phyloP scores from a whole-genome alignment of 2,113 vertebrate genomes.

The Hyperopisus bebe region DNA sequence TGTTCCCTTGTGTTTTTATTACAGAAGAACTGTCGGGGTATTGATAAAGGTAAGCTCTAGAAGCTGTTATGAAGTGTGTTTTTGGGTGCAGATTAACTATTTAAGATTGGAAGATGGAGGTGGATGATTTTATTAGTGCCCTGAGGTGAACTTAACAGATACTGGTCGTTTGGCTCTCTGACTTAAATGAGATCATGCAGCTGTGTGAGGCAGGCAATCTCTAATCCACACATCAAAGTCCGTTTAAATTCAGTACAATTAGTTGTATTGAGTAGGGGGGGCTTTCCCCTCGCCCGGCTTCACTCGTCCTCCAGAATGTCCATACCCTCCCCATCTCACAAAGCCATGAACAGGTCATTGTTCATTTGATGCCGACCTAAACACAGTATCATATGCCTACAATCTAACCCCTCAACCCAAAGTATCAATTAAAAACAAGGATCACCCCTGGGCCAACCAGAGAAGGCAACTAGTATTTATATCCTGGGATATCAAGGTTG shows the following conservation, averaged over 20 bases:
- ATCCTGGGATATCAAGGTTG: background rate
- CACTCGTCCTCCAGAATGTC: background rate
- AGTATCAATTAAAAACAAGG: background rate
- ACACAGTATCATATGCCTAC: background rate
- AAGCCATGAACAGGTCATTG: background rate
- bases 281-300: background rate
- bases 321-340: background rate
- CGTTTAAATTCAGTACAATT: background rate
- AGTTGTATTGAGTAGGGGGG: background rate
- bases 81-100: background rate
- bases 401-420: background rate
- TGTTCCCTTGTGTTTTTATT: background rate
- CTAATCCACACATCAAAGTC: background rate
- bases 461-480: background rate
- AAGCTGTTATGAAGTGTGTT: background rate
- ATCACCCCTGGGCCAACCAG: background rate
- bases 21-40: background rate
- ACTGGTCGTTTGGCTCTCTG: background rate
- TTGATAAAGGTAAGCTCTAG: background rate
- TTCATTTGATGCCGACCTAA: background rate
- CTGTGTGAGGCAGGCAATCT: background rate
- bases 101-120: background rate
- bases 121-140: background rate
- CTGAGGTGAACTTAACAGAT: background rate
- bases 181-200: background rate